A percentile compares a stretch with the other conserved stretches of the same genome.
Conservation (phyloP, 2,797 vertebrate genomes). For the Eulemur albifrons region DNA sequence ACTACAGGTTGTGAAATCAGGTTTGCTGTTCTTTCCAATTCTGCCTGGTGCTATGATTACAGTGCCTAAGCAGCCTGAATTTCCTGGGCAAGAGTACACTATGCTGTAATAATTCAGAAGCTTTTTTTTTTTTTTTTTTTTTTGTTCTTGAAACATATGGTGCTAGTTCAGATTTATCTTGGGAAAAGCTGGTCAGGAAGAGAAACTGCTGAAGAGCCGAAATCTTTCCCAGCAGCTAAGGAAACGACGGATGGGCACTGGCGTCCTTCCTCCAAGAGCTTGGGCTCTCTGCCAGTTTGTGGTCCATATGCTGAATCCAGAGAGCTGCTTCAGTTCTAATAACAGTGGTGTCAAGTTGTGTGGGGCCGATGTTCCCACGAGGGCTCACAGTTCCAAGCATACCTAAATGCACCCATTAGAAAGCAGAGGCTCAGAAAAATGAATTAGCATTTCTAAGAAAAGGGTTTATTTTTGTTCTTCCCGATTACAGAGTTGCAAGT, state of each 20-base stretch:
- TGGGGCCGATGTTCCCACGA: neutral
- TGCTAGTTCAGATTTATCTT: slow-evolving; percentile 68
- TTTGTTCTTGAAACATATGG: slow-evolving; percentile 75
- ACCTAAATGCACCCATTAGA: neutral
- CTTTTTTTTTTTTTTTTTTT: slow-evolving; percentile 1
- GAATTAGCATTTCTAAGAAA: slow-evolving; percentile 26
- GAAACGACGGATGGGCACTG: neutral
- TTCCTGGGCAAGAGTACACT: slow-evolving; percentile 31
- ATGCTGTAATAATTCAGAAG: slow-evolving; percentile 68
- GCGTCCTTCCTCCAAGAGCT: neutral
- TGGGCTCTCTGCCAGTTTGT: slow-evolving; percentile 56
- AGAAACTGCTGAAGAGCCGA: slow-evolving; percentile 63
- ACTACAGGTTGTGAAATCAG: neutral
- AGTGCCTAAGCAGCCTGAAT: slow-evolving; percentile 26
- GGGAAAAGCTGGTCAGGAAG: slow-evolving; percentile 70
- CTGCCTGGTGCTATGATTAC: neutral
- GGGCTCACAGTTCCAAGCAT: neutral
- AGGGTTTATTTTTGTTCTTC: slow-evolving; percentile 31
- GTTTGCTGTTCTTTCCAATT: neutral
- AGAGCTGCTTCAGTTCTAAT: slow-evolving; percentile 28
- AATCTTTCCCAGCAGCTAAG: slow-evolving; percentile 56
- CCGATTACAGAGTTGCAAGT: neutral
- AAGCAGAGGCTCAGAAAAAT: neutral
- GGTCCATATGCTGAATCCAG: slow-evolving; percentile 16
- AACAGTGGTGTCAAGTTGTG: neutral